Base-by-base conservation (phyloP, 2,888 invertebrate genomes). In the Diabrotica balteata region DNA sequence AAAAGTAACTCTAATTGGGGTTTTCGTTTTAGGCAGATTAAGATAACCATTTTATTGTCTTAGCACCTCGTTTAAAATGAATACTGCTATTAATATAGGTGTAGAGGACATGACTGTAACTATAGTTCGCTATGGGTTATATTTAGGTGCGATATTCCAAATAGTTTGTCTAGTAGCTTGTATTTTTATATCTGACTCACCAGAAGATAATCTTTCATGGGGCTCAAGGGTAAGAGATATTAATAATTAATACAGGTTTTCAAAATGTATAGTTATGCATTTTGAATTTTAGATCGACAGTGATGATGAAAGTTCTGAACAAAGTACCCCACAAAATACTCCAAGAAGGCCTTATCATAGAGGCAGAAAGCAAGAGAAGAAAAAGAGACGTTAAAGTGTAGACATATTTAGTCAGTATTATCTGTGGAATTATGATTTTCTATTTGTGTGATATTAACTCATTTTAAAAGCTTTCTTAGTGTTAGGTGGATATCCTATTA, bases 121-220 rank as follows among this genome's bases (percentile, higher is more conserved):
- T 11, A 84, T 94, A 68, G 88, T 94, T 45, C 88, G 93, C 46
- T 93, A 92, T 82, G 94, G 95, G 10, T 85, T 96, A 7, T 94
- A 94, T 79, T 85, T 95, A 49, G 95, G 94, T 7, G 95, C 95
- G 11, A 87, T 93, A n/a, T 96, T 96, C 79, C 96, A 96, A 84
- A 84, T 96, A 65, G 85, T 92, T 32, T 96, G 95, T 79, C 87
- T 96, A 71, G 87, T 92, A 59, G 93, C 95, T 22, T 94, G 95
- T 73, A 90, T 95, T 58, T 88, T 93, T 68, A 87, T 93, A 69
- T 90, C 91, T n/a, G 90, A 91, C 73, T 86, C 88, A 72, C 86
- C 87, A 50, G 89, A 89, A 73, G 83, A 82, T 64, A 77, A 74
- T 43, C 65, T 53, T 59, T 80, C 75, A 67, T 82, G 80, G 77